Percentiles rank a stretch among this genome's conserved stretches.
Evolutionary conservation across 92 coral and sea anemone genomes (phyloP).

Genomic region (Anthopleura xanthogrammica): DNA sequence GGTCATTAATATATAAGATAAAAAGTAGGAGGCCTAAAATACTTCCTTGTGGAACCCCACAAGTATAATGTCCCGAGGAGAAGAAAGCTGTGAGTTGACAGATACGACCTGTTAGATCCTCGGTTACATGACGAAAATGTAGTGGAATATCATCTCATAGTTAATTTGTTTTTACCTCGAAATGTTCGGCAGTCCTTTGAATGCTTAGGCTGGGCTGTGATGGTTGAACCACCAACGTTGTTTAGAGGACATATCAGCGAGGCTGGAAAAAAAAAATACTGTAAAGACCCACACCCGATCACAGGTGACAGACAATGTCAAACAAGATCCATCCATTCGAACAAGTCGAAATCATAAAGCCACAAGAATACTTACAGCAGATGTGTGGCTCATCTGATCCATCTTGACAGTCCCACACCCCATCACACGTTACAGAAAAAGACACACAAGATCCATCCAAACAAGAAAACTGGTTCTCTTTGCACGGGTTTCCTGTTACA

Average conservation of each 20-base stretch:
- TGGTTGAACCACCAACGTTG: not conserved
- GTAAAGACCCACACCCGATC: conserved; percentile 11
- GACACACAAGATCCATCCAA: conserved; percentile 33
- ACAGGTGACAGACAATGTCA: conserved; percentile 6
- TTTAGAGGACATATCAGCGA: not conserved
- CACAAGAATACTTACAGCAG: conserved; percentile 10
- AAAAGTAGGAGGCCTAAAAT: not conserved
- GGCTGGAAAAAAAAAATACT: not conserved
- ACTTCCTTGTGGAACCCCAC: not conserved
- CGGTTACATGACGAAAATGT: too few relatives aligned
- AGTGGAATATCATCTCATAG: too few relatives aligned
- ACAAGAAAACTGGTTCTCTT: conserved; percentile 32
- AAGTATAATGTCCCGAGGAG: not conserved
- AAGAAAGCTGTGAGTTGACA: not conserved
- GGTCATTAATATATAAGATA: too few relatives aligned
- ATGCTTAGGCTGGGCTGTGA: not conserved
- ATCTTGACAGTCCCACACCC: conserved; percentile 40
- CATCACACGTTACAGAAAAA: conserved; percentile 29
- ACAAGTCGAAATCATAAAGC: conserved; percentile 5
- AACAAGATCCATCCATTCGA: conserved; percentile 20
- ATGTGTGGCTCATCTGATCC: conserved; percentile 40
- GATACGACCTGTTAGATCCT: not conserved
- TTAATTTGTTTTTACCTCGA: not conserved
- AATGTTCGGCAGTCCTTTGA: not conserved
- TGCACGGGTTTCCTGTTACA: conserved; percentile 15